Base-by-base conservation (phyloP, 2,113 vertebrate species). In the Corythoichthys intestinalis region DNA sequence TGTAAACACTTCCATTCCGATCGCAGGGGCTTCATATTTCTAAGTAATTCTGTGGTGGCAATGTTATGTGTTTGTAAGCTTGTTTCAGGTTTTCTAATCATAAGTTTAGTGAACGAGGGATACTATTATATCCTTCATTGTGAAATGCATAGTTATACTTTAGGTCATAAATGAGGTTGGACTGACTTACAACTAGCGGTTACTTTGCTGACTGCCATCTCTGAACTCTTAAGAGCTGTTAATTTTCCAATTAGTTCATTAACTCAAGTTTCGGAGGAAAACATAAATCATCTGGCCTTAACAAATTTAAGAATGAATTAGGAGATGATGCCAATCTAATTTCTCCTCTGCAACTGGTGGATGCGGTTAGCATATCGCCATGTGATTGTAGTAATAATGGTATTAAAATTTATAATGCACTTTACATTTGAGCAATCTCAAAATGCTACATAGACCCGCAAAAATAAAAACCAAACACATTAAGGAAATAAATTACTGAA, bases 161-260 rank as follows among this genome's bases (percentile, higher is more conserved):
- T 61, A 63, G 66, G 72, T 76, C 34, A 68, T 68, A 60, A 72
- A 67, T 17, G 4, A 70, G 68, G 69, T 69, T 56, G 70, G 39
- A 15, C n/a, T 66, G 64, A 70, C 13, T 64, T 65, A 82, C 65
- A 81, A 76, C 67, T 67, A 46, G 62, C 44, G 79, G 63, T 64
- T 60, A 72, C 54, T 66, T 64, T 80, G 62, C 44, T 78, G 71
- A 86, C 77, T 83, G 85, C 70, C 78, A 79, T 50, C 48, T 79
- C 63, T 70, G 71, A 69, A 77, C 81, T 82, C 1, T 81, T 53
- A 76, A 82, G 73, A 20, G 20, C 14, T 62, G 39, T 62, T 44
- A 62, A 62, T 63, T 72, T 47, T 47, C 14, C 12, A 47, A 66
- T 62, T 44, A 62, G n/a, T 62, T 41, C 39, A 44, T 61, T 62